phyloP scores from a whole-genome alignment of 2,888 invertebrate species.

The Biston betularia region DNA sequence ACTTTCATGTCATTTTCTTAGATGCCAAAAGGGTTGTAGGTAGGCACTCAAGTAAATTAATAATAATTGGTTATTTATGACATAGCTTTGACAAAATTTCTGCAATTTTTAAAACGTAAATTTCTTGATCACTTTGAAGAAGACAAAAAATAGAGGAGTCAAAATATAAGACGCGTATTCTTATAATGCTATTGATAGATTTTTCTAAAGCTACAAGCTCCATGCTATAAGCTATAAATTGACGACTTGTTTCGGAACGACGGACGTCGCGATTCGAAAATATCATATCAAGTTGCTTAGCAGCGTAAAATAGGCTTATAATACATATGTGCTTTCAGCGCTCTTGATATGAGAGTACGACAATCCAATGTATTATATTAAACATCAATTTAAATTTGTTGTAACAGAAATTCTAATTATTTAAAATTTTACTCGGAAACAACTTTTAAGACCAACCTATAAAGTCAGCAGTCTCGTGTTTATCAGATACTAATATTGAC shows the following conservation, averaged over 20 bases:
- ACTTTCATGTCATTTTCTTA: not conserved
- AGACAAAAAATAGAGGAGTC: not conserved
- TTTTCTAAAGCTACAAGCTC: constrained; percentile 9
- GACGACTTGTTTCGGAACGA: constrained; percentile 11
- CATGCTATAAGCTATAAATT: constrained; percentile 10
- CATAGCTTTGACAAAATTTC: not conserved
- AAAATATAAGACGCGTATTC: not conserved
- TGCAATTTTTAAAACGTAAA: not conserved
- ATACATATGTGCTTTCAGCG: not conserved
- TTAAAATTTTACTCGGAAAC: not conserved
- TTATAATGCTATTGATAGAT: not conserved
- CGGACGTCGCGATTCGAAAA: constrained; percentile 11
- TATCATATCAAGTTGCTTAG: constrained; percentile 16
- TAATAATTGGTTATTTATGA: constrained; percentile 7
- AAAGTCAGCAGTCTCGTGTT: constrained; percentile 10
- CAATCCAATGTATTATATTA: not conserved
- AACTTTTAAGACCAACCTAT: not conserved
- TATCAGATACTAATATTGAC: not conserved
- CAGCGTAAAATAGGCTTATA: constrained; percentile 4
- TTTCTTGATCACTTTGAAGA: not conserved
- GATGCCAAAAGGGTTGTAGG: constrained; percentile 1
- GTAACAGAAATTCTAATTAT: not conserved
- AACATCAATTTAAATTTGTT: not conserved
- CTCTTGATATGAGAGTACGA: not conserved
- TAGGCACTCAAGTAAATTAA: constrained; percentile 9